phyloP scores from a whole-genome alignment of 2,797 vertebrate species.

The Ptychobarbus kaznakovi region DNA sequence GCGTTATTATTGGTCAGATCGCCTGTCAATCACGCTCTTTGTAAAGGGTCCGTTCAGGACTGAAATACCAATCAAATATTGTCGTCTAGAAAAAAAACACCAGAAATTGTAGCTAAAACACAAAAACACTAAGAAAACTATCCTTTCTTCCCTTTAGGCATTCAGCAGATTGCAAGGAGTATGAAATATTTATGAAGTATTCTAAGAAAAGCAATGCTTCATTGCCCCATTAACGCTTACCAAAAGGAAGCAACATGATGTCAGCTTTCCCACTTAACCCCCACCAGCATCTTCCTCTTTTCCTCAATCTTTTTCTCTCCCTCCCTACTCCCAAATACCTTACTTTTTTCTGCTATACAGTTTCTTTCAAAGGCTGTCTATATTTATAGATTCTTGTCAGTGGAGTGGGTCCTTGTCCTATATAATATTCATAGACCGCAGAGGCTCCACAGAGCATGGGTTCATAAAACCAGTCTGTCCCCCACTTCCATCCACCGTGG shows the following conservation, averaged over 20 bases:
- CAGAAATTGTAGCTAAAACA: neutral
- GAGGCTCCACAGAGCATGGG: constrained; percentile 49
- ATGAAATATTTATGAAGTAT: constrained; percentile 42
- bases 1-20: no score
- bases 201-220: constrained; percentile 50
- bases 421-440: constrained; percentile 66
- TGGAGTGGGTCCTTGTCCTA: constrained; percentile 25
- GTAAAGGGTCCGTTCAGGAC: neutral
- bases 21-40: neutral
- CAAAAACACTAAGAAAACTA: neutral
- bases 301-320: neutral
- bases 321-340: neutral
- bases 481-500: constrained; percentile 40
- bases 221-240: constrained; percentile 31
- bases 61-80: neutral
- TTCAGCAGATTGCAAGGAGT: constrained; percentile 20
- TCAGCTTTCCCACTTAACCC: constrained; percentile 24
- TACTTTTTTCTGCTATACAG: neutral
- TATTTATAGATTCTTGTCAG: constrained; percentile 56
- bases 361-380: constrained; percentile 36
- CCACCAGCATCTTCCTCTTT: constrained; percentile 11
- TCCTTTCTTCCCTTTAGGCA: neutral
- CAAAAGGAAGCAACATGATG: constrained; percentile 12
- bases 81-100: neutral
- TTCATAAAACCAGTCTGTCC: constrained; percentile 57